Percentiles rank a stretch among this genome's conserved stretches.
Evolutionary conservation across 2,113 vertebrate genomes (phyloP).

Genomic region (Platichthys stellatus): DNA sequence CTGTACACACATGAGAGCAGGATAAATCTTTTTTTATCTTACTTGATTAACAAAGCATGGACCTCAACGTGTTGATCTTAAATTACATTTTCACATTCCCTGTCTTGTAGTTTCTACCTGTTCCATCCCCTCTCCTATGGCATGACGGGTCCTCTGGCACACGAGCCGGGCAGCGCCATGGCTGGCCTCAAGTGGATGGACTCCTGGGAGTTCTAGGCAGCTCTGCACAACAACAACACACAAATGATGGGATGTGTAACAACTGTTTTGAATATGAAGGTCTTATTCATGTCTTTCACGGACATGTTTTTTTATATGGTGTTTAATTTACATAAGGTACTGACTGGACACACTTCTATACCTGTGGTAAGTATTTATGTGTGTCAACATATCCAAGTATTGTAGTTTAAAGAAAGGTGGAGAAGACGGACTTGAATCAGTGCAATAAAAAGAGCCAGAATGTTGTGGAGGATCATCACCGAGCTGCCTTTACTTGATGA

Average conservation of each 20-base stretch:
- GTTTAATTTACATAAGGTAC: constrained; percentile 28
- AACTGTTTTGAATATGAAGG: constrained; percentile 14
- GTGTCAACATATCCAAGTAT: constrained; percentile 27
- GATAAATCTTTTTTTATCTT: no score
- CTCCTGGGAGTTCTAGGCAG: constrained; percentile 94
- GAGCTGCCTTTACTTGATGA: constrained; percentile 52
- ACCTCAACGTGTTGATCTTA: no score
- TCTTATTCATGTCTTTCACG: constrained; percentile 6
- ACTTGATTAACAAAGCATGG: no score
- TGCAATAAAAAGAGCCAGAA: constrained; percentile 32
- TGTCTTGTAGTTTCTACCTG: constrained; percentile 91
- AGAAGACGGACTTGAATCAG: constrained; percentile 8
- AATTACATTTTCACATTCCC: constrained; percentile 1
- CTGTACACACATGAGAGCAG: not conserved
- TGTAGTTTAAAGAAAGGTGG: constrained; percentile 8
- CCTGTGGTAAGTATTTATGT: constrained; percentile 20
- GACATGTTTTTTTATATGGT: not conserved
- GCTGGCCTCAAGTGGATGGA: constrained; percentile 96
- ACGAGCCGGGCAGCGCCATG: constrained; percentile 89
- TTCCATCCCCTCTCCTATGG: constrained; percentile 96
- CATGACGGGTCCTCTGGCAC: constrained; percentile 92
- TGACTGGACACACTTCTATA: constrained; percentile 14
- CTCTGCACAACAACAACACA: constrained; percentile 9
- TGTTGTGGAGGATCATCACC: constrained; percentile 16
- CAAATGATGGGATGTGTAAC: constrained; percentile 1